Percentiles rank a stretch among this genome's conserved stretches.
These are phyloP conservation scores for Premnoplex brunnescens DNA, from an alignment of 2,797 vertebrate genomes.

Conservation along the genomic window DNA sequence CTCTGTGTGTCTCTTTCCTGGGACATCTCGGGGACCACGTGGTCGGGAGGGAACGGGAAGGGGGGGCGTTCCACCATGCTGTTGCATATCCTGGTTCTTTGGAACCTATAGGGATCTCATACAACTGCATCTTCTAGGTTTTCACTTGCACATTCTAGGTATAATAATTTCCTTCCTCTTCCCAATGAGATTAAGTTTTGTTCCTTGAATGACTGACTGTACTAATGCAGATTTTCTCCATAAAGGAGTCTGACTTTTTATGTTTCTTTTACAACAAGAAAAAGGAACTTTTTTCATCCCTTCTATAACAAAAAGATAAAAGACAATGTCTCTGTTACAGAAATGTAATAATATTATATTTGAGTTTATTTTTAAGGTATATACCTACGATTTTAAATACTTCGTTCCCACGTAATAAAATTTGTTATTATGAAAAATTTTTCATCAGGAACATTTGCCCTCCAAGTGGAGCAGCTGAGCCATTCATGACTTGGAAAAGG, in stretches of 20 bases:
- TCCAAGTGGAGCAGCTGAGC: not conserved
- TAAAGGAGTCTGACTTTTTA: not conserved
- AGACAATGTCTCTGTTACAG: not conserved
- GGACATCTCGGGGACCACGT: too few relatives aligned
- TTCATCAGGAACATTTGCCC: not conserved
- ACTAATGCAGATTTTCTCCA: not conserved
- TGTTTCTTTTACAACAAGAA: not conserved
- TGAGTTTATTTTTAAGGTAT: not conserved
- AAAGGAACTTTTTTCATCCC: not conserved
- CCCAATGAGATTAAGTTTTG: not conserved
- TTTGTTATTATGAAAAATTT: not conserved
- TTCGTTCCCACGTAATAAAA: not conserved
- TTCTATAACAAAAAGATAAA: not conserved
- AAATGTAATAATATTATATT: not conserved
- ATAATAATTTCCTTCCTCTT: not conserved
- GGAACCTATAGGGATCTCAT: not conserved
- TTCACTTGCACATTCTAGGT: not conserved
- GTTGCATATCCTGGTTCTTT: not conserved
- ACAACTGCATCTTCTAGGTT: not conserved
- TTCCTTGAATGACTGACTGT: not conserved
- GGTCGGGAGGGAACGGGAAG: too few relatives aligned
- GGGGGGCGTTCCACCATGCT: too few relatives aligned
- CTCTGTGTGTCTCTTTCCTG: too few relatives aligned
- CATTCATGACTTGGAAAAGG: not conserved
- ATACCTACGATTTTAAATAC: not conserved